A percentile compares a stretch with the other conserved stretches of the same genome.
These are phyloP conservation scores for Podilymbus podiceps DNA, from an alignment of 2,113 vertebrate species.

Conservation along the genomic window DNA sequence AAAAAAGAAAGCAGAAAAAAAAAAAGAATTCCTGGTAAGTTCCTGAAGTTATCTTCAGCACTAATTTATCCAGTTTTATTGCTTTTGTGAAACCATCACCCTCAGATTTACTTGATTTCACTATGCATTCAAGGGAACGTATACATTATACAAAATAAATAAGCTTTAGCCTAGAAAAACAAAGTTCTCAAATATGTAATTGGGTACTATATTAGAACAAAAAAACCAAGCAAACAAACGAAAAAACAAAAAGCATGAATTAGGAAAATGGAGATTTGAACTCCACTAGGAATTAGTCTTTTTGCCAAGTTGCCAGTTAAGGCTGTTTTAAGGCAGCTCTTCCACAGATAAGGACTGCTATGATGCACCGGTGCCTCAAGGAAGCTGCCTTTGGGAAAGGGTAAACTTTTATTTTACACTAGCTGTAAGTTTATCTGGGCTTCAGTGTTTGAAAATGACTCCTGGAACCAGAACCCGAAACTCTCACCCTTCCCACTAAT, in stretches of 20 bases:
- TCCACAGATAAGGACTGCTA: neutral
- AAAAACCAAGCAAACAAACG: neutral
- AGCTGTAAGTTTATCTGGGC: neutral
- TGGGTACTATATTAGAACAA: neutral
- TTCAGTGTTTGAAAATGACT: neutral
- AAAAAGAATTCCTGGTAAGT: neutral
- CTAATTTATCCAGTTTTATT: neutral
- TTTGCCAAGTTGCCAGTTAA: neutral
- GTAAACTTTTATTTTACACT: neutral
- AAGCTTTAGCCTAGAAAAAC: neutral
- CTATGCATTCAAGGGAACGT: neutral
- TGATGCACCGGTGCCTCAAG: neutral
- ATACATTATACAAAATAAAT: neutral
- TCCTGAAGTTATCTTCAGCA: neutral
- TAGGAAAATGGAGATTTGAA: neutral
- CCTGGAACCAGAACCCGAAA: neutral
- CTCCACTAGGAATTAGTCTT: neutral
- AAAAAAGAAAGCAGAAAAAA: neutral
- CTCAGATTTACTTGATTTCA: neutral
- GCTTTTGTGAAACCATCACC: neutral
- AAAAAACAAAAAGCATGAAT: neutral
- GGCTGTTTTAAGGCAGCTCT: neutral
- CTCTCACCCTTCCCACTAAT: neutral
- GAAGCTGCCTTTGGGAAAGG: neutral
- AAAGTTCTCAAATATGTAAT: neutral